Conservation (phyloP, 1,140 invertebrate genomes). For the Drosophila repleta region DNA sequence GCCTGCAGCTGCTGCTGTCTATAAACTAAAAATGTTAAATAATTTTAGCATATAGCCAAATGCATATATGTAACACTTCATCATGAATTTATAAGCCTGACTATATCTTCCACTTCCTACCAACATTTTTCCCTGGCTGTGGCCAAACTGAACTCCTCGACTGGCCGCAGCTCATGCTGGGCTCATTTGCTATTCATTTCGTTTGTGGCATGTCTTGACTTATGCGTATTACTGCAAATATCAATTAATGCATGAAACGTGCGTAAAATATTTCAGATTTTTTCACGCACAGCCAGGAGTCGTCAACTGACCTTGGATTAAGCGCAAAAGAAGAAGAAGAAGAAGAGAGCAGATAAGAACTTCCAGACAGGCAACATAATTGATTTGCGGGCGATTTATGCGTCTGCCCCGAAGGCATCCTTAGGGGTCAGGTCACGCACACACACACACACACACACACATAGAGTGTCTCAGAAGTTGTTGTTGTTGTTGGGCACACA, state of each 20-base stretch:
- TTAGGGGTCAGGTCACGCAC: slow-evolving; percentile 60
- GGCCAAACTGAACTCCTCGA: slow-evolving; percentile 2
- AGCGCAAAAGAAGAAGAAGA: slow-evolving; percentile 26
- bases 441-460: neutral
- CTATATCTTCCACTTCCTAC: neutral
- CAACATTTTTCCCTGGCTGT: slow-evolving; percentile 30
- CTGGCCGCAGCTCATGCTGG: slow-evolving; percentile 16
- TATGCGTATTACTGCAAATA: slow-evolving; percentile 80
- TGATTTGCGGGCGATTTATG: slow-evolving; percentile 75
- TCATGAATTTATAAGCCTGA: too few relatives aligned
- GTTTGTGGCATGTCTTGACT: slow-evolving; percentile 62
- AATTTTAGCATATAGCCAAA: too few relatives aligned
- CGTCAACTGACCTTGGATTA: slow-evolving; percentile 61
- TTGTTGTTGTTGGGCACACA: slow-evolving; percentile 16
- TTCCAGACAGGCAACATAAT: slow-evolving; percentile 64
- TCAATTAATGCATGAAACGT: slow-evolving; percentile 77
- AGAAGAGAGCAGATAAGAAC: slow-evolving; percentile 13
- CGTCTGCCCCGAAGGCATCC: slow-evolving; percentile 32
- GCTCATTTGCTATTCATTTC: slow-evolving; percentile 76
- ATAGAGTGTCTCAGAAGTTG: slow-evolving; percentile 5
- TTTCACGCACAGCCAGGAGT: slow-evolving; percentile 14
- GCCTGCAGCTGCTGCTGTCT: too few relatives aligned
- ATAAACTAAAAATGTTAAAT: too few relatives aligned
- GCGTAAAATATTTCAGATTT: slow-evolving; percentile 67
- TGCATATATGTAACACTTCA: too few relatives aligned